phyloP scores from a whole-genome alignment of 1,140 invertebrate genomes.

The Rhagoletis pomonella region DNA sequence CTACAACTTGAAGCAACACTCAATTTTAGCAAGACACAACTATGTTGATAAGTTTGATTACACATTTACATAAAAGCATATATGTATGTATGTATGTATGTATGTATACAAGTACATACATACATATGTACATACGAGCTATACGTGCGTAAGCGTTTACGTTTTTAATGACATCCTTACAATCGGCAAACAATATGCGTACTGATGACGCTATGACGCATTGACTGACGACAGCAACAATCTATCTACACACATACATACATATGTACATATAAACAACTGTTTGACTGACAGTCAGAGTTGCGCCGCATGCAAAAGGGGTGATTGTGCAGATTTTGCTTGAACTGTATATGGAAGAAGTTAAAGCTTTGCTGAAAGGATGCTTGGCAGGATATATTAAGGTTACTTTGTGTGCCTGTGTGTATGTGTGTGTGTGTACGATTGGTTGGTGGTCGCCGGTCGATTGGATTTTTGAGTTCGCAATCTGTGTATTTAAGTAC shows the following conservation, averaged over 20 bases:
- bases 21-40: conserved; percentile 33
- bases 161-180: conserved; percentile 11
- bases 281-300: conserved; percentile 25
- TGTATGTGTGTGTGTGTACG: not conserved
- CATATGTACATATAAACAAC: not conserved
- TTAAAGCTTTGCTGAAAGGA: conserved; percentile 6
- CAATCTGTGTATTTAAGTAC: not conserved
- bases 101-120: not conserved
- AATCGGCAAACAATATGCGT: conserved; percentile 2
- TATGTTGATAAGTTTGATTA: not conserved
- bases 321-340: too few species aligned
- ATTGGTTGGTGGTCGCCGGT: conserved; percentile 1
- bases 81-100: not conserved
- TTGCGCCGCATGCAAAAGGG: too few species aligned
- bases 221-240: conserved; percentile 4
- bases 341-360: not conserved
- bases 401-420: not conserved
- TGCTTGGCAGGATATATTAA: not conserved
- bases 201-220: conserved; percentile 13
- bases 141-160: conserved; percentile 12
- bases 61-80: not conserved
- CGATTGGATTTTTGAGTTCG: conserved; percentile 35
- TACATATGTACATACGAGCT: not conserved
- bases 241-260: too few species aligned
- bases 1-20: conserved; percentile 21